phyloP scores from a whole-genome alignment of 2,797 vertebrate genomes.

The Chrysocyon brachyurus region DNA sequence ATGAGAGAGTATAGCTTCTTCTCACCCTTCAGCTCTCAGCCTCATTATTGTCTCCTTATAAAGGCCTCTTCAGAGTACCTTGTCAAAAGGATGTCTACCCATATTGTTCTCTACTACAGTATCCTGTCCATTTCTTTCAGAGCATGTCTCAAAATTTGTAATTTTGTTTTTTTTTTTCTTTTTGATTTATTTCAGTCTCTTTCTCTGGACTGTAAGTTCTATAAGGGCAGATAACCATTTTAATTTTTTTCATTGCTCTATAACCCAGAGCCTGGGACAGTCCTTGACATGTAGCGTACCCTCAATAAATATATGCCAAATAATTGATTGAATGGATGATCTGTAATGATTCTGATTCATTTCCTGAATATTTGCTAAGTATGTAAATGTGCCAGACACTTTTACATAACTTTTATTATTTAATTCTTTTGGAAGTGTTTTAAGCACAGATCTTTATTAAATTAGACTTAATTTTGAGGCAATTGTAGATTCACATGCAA shows the following conservation, averaged over 20 bases:
- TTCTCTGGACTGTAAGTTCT: slow-evolving; percentile 18
- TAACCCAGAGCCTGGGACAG: neutral
- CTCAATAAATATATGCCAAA: slow-evolving; percentile 37
- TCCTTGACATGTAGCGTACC: neutral
- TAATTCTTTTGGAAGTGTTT: neutral
- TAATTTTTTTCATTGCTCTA: neutral
- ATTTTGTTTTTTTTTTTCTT: slow-evolving; percentile 13
- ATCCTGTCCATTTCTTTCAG: neutral
- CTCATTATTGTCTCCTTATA: neutral
- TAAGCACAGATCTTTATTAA: neutral
- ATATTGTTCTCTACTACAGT: neutral
- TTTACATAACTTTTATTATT: neutral
- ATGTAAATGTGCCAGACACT: neutral
- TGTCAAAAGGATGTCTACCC: neutral
- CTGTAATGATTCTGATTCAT: neutral
- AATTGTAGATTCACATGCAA: neutral
- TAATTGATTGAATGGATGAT: neutral
- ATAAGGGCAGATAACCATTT: neutral
- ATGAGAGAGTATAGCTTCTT: neutral
- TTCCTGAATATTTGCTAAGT: slow-evolving; percentile 15
- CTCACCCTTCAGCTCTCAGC: neutral
- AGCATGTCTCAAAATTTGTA: slow-evolving; percentile 7
- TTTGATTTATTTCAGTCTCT: neutral
- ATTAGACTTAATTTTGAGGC: slow-evolving; percentile 12
- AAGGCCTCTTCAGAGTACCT: neutral